phyloP scores from a whole-genome alignment of 2,797 vertebrate genomes.

The Sebastolobus altivelis region DNA sequence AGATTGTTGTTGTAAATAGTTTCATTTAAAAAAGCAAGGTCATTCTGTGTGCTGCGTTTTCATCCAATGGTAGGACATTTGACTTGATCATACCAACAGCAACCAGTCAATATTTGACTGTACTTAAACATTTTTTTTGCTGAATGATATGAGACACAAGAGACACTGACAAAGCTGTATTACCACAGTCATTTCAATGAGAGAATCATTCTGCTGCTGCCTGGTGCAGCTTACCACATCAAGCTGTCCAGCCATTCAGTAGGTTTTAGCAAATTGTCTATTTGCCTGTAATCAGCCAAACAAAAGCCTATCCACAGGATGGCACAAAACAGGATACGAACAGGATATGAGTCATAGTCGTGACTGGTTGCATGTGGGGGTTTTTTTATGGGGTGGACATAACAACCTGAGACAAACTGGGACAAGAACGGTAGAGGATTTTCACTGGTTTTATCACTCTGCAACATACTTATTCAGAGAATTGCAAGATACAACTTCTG shows the following conservation, averaged over 20 bases:
- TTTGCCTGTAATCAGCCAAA: constrained; percentile 31
- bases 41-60: constrained; percentile 3
- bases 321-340: constrained; percentile 30
- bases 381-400: constrained; percentile 35
- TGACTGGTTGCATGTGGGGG: constrained; percentile 20
- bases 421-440: not conserved
- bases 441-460: not conserved
- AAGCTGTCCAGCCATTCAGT: constrained; percentile 13
- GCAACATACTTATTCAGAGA: not conserved
- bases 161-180: constrained; percentile 5
- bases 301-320: constrained; percentile 21
- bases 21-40: not conserved
- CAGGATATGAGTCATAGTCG: constrained; percentile 54
- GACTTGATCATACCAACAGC: not conserved
- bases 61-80: not conserved
- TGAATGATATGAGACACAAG: not conserved
- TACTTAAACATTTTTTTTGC: not conserved
- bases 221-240: not conserved
- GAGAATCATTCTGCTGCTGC: constrained; percentile 3
- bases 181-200: constrained; percentile 15
- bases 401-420: constrained; percentile 25
- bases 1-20: not conserved
- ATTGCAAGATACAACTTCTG: not conserved
- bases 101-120: not conserved
- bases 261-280: constrained; percentile 21